Evolutionary conservation across 2,797 vertebrate species (phyloP).

Genomic region (Meda fulgida): DNA sequence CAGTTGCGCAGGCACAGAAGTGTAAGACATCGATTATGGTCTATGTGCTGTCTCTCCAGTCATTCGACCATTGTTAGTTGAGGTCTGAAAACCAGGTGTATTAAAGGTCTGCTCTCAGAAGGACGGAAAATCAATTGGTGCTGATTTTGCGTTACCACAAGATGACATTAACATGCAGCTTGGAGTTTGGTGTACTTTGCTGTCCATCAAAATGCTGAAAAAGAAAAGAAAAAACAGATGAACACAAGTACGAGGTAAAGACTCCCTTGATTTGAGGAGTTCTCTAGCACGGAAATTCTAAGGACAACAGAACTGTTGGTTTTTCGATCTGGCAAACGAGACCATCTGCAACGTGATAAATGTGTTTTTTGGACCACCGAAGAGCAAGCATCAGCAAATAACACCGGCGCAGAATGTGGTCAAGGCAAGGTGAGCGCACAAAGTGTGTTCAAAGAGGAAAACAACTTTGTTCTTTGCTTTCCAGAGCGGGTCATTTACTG

Average conservation of each 20-base stretch:
- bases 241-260: neutral
- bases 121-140: conserved; percentile 35
- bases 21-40: conserved; percentile 52
- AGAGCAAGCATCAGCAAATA: conserved; percentile 34
- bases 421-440: conserved; percentile 46
- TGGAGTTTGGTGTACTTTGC: conserved; percentile 4
- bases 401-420: conserved; percentile 7
- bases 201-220: conserved; percentile 9
- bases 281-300: neutral
- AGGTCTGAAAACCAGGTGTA: conserved; percentile 51
- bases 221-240: neutral
- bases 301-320: conserved; percentile 6
- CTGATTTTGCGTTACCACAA: neutral
- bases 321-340: conserved; percentile 1
- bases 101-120: conserved; percentile 34
- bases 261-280: neutral
- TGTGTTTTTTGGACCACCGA: conserved; percentile 9
- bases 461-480: conserved; percentile 7
- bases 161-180: neutral
- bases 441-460: neutral
- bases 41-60: conserved; percentile 40
- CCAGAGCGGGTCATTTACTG: conserved; percentile 35
- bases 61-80: conserved; percentile 39
- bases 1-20: conserved; percentile 8
- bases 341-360: conserved; percentile 43